A percentile compares a stretch with the other conserved stretches of the same genome.
phyloP scores from a whole-genome alignment of 2,113 vertebrate species.

The Heterocephalus glaber region DNA sequence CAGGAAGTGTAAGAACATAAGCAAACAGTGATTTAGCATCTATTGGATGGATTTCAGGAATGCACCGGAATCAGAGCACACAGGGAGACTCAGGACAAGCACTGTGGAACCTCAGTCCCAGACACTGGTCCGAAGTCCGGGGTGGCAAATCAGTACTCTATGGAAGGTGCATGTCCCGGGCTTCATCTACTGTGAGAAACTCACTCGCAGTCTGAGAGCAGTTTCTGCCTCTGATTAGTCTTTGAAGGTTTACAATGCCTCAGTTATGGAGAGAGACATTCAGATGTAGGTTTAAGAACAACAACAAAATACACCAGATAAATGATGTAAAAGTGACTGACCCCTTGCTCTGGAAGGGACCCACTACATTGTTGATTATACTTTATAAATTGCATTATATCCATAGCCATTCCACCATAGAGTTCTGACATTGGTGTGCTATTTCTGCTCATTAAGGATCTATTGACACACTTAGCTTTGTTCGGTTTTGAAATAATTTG shows the following conservation, averaged over 20 bases:
- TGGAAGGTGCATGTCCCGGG: neutral
- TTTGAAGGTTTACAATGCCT: neutral
- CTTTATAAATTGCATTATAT: rapidly evolving
- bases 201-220: neutral
- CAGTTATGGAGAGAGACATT: neutral
- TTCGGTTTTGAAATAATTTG: neutral
- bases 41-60: rapidly evolving
- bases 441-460: neutral
- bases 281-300: neutral
- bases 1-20: neutral
- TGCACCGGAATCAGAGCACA: neutral
- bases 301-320: neutral
- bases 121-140: rapidly evolving
- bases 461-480: neutral
- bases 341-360: neutral
- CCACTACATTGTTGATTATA: rapidly evolving
- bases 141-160: neutral
- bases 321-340: neutral
- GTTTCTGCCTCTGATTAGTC: neutral
- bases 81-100: rapidly evolving
- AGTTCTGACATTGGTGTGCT: rapidly evolving
- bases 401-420: neutral
- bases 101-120: neutral
- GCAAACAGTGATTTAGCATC: no score
- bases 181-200: no score